These are phyloP conservation scores for Pelochelys cantorii DNA, from an alignment of 2,797 vertebrate genomes.

Conservation along the genomic window DNA sequence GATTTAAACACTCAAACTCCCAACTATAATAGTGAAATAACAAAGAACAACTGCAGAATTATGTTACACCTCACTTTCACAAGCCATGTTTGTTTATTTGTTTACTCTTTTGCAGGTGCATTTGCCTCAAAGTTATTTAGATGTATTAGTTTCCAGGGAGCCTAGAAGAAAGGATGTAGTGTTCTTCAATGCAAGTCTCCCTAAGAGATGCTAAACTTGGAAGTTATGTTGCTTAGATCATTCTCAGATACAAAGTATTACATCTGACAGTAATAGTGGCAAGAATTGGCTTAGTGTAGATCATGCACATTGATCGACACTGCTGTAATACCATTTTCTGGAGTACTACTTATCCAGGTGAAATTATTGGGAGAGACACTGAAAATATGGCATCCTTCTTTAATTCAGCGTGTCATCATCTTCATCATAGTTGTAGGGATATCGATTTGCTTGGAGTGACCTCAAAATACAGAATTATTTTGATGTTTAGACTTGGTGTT, in stretches of 20 bases:
- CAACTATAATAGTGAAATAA: accelerated
- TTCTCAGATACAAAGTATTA: not conserved
- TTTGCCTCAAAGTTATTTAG: not conserved
- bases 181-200: not conserved
- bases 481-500: not conserved
- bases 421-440: not conserved
- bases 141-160: accelerated
- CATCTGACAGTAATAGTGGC: not conserved
- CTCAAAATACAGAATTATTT: not conserved
- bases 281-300: not conserved
- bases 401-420: not conserved
- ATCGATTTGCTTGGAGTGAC: not conserved
- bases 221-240: not conserved
- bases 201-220: not conserved
- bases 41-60: not conserved
- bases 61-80: accelerated
- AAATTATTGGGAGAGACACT: not conserved
- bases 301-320: not conserved
- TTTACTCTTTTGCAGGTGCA: not conserved
- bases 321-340: not conserved
- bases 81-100: not conserved
- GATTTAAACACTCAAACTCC: not conserved
- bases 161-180: not conserved
- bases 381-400: not conserved
- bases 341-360: not conserved